Base-by-base conservation (phyloP, 1,140 invertebrate species). In the Meloidogyne chitwoodi region DNA sequence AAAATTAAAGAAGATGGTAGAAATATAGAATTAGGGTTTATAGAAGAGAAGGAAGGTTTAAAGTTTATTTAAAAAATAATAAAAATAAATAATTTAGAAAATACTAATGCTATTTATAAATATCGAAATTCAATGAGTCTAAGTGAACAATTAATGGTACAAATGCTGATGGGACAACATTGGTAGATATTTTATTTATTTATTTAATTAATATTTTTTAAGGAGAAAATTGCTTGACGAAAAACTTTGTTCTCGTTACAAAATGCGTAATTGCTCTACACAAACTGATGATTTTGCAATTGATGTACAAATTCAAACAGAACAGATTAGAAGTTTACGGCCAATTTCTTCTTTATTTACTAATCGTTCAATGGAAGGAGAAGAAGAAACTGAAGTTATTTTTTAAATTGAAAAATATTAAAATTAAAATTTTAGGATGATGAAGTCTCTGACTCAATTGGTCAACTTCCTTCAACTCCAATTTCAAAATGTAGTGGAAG, bases 251-350 rank as follows among this genome's bases (percentile, higher is more conserved):
- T 82, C 81, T 8, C 48, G 80, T n/a, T 14, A 61, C 16, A 48
- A 63, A 82, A 79, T 80, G 76, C 22, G 63, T 6, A 80, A 82
- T 61, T 34, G 27, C 22, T 78, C 6, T 34, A 73, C 61, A 3
- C 79, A 80, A 69, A 80, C 79, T 22, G 79, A 80, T 16, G 80
- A 81, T 16, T 27, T 78, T 22, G 76, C 81, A 44, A 65, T 26
- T 10, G 74, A 79, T n/a, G 31, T 80, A 22, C 56, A 61, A n/a
- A 81, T 79, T 31, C 79, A 80, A 73, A 80, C 79, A 2, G 79
- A 80, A 24, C 41, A 31, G 14, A 0, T 78, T 12, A 22, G n/a
- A 16, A 64, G 65, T 27, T 61, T 79, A 19, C 22, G 66, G 2
- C 19, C 22, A 63, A 31, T 81, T 12, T 24, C 27, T 65, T 31